Evolutionary conservation across 2,888 invertebrate species (phyloP), one percentile per base, ranked within the genome.

Genomic region (Mechanitis mazaeus): DNA sequence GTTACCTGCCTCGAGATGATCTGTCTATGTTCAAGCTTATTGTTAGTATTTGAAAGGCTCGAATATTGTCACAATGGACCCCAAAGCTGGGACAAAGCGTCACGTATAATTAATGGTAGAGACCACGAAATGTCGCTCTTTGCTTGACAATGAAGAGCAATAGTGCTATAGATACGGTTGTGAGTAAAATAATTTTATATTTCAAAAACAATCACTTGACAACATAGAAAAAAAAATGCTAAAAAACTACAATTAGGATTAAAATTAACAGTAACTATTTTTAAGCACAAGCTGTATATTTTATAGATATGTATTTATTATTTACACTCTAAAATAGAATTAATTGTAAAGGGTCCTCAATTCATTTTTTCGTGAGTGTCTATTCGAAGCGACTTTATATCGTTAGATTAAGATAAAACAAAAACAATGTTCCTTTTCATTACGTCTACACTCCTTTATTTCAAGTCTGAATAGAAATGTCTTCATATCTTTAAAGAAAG

Each of bases 361-460:
- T 46, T 5, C 46, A 46, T 64, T 50, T 33, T 66, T 55, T 64
- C 47, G 65, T 54, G 61, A 63, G 53, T 35, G 35, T 63, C 60
- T 61, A 65, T 57, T 56, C 63, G 68, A 60, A 63, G 59, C 76
- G 76, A 73, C 77, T 76, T 82, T 83, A 83, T 82, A 86, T 83
- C 82, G 82, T 84, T 84, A 84, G 87, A 87, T 87, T 86, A 79
- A 87, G 87, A 88, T 88, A 87, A 86, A 87, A 88, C 83, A 87
- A 86, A 88, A 89, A 90, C 90, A 90, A 89, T 90, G 86, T 87
- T 88, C 87, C 85, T 88, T 88, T 88, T 86, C 84, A 85, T 86
- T 85, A 80, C 75, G 73, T 75, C 73, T 75, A 71, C 75, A 77
- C 75, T 80, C 82, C 78, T 87, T 87, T 88, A 86, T 86, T 87